phyloP scores from a whole-genome alignment of 2,888 invertebrate genomes.

The Candidula unifasciata region DNA sequence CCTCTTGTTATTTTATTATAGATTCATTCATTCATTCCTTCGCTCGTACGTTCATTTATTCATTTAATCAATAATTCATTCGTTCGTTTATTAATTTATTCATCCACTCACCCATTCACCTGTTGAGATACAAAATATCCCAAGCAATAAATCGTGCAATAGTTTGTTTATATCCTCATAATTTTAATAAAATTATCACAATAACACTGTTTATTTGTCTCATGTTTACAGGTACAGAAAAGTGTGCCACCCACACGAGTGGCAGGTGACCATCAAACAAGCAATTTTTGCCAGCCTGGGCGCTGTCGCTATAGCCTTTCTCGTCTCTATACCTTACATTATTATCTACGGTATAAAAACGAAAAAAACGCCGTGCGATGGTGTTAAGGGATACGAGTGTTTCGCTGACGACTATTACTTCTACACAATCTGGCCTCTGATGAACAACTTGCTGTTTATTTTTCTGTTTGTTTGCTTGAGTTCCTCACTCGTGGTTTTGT shows the following conservation, averaged over 20 bases:
- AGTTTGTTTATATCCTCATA: too few relatives aligned
- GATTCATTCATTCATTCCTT: too few relatives aligned
- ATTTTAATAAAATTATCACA: too few relatives aligned
- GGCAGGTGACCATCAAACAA: constrained; percentile 16
- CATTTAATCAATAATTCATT: too few relatives aligned
- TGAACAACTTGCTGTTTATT: neutral
- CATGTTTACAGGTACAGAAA: constrained; percentile 24
- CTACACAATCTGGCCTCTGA: constrained; percentile 12
- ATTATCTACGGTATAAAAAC: constrained; percentile 20
- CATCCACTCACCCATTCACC: too few relatives aligned
- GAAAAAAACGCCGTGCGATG: neutral
- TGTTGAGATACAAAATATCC: too few relatives aligned
- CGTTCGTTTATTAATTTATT: too few relatives aligned
- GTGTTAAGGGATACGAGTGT: constrained; percentile 7
- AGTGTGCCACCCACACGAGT: constrained; percentile 14
- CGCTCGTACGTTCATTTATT: too few relatives aligned
- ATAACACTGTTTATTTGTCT: too few relatives aligned
- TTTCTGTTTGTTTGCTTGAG: neutral
- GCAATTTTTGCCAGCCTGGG: neutral
- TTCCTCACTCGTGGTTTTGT: neutral
- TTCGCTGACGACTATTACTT: constrained; percentile 4
- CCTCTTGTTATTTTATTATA: too few relatives aligned
- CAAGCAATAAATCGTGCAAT: too few relatives aligned
- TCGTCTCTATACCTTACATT: neutral
- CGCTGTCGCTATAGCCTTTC: neutral